Evolutionary conservation across 2,797 vertebrate genomes (phyloP).

Genomic region (Esox masquinongy): DNA sequence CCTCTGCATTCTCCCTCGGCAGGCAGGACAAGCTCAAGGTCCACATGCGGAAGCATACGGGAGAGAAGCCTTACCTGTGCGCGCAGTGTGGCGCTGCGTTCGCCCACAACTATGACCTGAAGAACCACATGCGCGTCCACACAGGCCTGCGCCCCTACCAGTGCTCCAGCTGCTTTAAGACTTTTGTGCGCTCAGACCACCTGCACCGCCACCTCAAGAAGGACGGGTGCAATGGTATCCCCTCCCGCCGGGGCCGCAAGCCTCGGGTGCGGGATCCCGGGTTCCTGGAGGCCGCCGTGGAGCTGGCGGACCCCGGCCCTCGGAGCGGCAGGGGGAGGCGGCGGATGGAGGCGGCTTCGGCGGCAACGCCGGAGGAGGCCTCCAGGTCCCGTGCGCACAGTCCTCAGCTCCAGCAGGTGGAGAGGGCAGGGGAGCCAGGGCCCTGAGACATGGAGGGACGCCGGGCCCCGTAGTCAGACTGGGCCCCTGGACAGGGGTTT

Average conservation of each 20-base stretch:
- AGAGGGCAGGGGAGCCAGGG: constrained; percentile 61
- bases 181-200: constrained; percentile 97
- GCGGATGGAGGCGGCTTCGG: constrained; percentile 61
- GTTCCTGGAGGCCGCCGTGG: constrained; percentile 62
- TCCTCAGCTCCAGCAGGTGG: constrained; percentile 60
- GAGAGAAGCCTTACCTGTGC: constrained; percentile 98
- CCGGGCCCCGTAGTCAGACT: constrained; percentile 67
- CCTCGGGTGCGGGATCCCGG: constrained; percentile 84
- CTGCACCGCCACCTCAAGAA: constrained; percentile 99
- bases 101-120: constrained; percentile 99
- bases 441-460: constrained; percentile 65
- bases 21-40: constrained; percentile 99
- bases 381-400: constrained; percentile 66
- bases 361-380: constrained; percentile 46
- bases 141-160: constrained; percentile 98
- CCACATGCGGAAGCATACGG: constrained; percentile 98
- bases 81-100: constrained; percentile 96
- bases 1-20: constrained; percentile 46
- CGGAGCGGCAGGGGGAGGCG: constrained; percentile 69
- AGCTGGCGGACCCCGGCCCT: constrained; percentile 58
- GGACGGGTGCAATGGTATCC: constrained; percentile 96
- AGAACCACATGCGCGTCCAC: constrained; percentile 99
- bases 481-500: constrained; percentile 65
- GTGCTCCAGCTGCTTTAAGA: constrained; percentile 98
- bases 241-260: constrained; percentile 89